These are phyloP conservation scores for Astur gentilis DNA, from an alignment of 2,113 vertebrate species.

Conservation along the genomic window DNA sequence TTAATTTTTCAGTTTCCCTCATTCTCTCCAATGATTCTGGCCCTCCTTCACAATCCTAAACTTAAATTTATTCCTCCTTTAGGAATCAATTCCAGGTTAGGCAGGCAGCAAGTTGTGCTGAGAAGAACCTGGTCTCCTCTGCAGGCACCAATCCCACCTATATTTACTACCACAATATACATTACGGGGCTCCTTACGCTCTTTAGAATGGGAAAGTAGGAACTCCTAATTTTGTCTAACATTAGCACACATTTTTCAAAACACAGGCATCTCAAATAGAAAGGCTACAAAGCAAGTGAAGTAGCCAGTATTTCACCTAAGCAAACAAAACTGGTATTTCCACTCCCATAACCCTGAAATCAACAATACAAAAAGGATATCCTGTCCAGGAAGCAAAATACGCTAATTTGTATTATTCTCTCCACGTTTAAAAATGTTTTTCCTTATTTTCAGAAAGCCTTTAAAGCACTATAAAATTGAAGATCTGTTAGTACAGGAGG, in stretches of 20 bases:
- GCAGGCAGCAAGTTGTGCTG: not conserved
- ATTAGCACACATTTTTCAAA: not conserved
- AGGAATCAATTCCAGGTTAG: not conserved
- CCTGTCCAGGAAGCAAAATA: constrained; percentile 30
- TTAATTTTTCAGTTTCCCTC: not conserved
- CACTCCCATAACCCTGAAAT: not conserved
- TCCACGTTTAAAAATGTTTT: not conserved
- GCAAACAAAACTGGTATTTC: constrained; percentile 47
- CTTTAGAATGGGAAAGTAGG: not conserved
- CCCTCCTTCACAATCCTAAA: not conserved
- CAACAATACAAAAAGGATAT: constrained; percentile 36
- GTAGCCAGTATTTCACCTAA: not conserved
- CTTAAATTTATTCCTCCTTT: not conserved
- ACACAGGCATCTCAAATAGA: not conserved
- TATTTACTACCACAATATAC: not conserved
- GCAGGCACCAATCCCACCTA: not conserved
- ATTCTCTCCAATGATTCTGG: not conserved
- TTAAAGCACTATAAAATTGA: not conserved
- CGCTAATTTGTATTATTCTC: not conserved
- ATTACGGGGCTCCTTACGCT: not conserved
- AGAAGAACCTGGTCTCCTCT: not conserved
- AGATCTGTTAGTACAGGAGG: not conserved
- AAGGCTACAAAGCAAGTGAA: not conserved
- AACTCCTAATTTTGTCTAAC: not conserved
- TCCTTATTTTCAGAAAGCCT: not conserved